Base-by-base conservation (phyloP, 2,113 vertebrate species). In the Entosphenus tridentatus region DNA sequence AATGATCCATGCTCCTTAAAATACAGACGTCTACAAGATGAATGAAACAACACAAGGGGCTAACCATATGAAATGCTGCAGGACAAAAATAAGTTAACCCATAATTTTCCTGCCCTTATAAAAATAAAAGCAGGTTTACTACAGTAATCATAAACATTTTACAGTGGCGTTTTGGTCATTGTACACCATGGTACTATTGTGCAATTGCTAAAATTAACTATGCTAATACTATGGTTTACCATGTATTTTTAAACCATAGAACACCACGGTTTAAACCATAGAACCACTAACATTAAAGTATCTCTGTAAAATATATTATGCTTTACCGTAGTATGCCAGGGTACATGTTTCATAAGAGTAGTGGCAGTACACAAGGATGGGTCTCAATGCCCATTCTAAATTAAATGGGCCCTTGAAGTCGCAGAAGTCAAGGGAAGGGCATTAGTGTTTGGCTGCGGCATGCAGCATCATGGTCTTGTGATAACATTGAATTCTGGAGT, bases 41-140 rank as follows among this genome's bases (percentile, higher is more conserved):
- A 39, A 65, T n/a, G 62, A 65, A n/a, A 62, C 58, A 65, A 65
- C 62, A 65, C 62, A 65, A 65, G 62, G 62, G 21, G 62, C 62
- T 65, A 65, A 65, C n/a, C 21, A 21, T 39, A 21, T 65, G 62
- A 65, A 65, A 65, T 16, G 62, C 21, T 21, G 62, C 62, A 65
- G 39, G 39, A 39, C 39, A 65, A 16, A 65, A 65, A 65, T 65
- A 65, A 65, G 21, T 65, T 16, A 65, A 65, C n/a, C 62, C 62
- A 65, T n/a, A 8, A n/a, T 9, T 9, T 9, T 9, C n/a, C 62
- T 65, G 62, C n/a, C 21, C n/a, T 65, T 65, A 11, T 21, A 65
- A 21, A 21, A 65, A 65, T 21, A 65, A 16, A 65, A 65, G n/a
- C 21, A 65, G 62, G n/a, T 11, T 39, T 39, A 39, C 39, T 39